These are phyloP conservation scores for Cladopsammia gracilis DNA, from an alignment of 64 coral and sea anemone genomes.

Conservation along the genomic window DNA sequence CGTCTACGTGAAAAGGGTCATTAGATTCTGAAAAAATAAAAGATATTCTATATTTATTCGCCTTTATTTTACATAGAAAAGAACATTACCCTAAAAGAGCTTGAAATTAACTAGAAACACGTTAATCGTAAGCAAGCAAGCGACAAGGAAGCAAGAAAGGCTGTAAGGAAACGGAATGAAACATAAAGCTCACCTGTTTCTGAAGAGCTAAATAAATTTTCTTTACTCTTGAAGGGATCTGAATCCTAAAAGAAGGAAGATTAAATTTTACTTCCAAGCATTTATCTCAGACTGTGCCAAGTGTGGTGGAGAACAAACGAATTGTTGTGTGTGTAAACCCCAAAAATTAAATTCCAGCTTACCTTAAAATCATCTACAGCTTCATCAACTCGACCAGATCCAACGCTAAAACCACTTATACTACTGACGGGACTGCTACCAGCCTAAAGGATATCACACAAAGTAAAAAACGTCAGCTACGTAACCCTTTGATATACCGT, in stretches of 20 bases:
- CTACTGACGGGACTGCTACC: conserved; percentile 99
- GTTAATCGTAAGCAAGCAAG: too few species aligned
- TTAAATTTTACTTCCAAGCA: background rate
- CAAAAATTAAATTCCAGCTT: background rate
- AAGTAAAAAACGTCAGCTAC: background rate
- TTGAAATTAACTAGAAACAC: background rate
- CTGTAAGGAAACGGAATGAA: too few species aligned
- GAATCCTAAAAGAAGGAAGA: conserved; percentile 68
- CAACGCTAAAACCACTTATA: conserved; percentile 99
- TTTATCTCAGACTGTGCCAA: too few species aligned
- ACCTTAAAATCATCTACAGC: conserved; percentile 99
- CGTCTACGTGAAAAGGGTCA: conserved; percentile 94
- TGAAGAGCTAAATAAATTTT: conserved; percentile 85
- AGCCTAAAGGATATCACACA: conserved; percentile 47
- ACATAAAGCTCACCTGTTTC: conserved; percentile 65
- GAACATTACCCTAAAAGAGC: background rate
- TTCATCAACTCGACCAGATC: conserved; percentile 98
- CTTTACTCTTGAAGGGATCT: conserved; percentile 99
- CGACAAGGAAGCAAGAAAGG: too few species aligned
- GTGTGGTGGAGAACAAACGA: too few species aligned
- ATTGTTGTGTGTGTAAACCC: too few species aligned
- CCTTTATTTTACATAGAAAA: background rate
- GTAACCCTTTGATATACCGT: background rate
- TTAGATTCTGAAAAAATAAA: conserved; percentile 71
- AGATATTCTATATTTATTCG: too few species aligned